phyloP scores from a whole-genome alignment of 2,888 invertebrate species.

The Cylloceria caligata region DNA sequence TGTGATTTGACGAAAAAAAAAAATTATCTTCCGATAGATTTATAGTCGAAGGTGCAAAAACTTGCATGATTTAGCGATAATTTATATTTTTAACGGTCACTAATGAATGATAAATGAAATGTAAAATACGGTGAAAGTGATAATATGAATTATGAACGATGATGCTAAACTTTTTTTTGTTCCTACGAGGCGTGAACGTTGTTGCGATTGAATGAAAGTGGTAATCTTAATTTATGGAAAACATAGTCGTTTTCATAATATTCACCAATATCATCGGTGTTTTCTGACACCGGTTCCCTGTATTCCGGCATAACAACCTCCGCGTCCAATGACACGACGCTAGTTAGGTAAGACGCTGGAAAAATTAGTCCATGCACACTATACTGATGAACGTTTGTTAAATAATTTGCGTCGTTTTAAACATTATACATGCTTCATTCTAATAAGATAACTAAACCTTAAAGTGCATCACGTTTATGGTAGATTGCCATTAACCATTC shows the following conservation, averaged over 20 bases:
- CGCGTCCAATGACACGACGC: slow-evolving; percentile 63
- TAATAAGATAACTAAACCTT: not conserved
- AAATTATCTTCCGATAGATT: not conserved
- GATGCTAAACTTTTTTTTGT: slow-evolving; percentile 42
- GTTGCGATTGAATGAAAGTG: slow-evolving; percentile 30
- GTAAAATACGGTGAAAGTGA: slow-evolving; percentile 26
- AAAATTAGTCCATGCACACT: slow-evolving; percentile 67
- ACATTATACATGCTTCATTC: slow-evolving; percentile 1
- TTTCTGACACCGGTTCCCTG: slow-evolving; percentile 71
- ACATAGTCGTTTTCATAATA: slow-evolving; percentile 58
- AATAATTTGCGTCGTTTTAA: not conserved
- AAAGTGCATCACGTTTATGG: too few species aligned
- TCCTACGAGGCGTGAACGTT: slow-evolving; percentile 58
- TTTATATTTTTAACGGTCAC: slow-evolving; percentile 1
- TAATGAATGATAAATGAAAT: slow-evolving; percentile 34
- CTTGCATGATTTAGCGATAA: slow-evolving; percentile 43
- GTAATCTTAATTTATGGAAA: slow-evolving; percentile 13
- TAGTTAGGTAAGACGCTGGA: slow-evolving; percentile 68
- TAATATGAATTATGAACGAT: slow-evolving; percentile 43
- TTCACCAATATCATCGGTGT: slow-evolving; percentile 74
- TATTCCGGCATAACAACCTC: slow-evolving; percentile 73
- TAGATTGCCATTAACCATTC: too few species aligned
- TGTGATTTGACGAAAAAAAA: slow-evolving; percentile 20
- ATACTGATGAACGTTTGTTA: slow-evolving; percentile 21
- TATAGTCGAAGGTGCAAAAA: slow-evolving; percentile 21